phyloP scores from a whole-genome alignment of 1,140 invertebrate species.

The Aphelinus certus region DNA sequence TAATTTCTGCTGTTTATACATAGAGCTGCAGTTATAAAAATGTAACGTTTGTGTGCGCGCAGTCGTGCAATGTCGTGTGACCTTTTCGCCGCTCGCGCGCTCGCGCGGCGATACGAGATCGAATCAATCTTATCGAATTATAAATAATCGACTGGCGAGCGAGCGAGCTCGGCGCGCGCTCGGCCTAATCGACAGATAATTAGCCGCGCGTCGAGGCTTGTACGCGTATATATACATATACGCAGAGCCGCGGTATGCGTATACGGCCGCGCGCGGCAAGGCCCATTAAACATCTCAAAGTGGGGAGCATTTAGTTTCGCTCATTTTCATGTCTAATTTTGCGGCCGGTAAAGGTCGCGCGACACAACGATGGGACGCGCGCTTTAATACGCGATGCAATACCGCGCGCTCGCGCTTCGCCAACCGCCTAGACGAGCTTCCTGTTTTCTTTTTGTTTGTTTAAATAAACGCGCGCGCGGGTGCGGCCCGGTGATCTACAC shows the following conservation, averaged over 20 bases:
- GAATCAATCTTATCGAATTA: slow-evolving; percentile 28
- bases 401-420: no score
- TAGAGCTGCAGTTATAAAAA: no score
- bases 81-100: background rate
- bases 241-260: no score
- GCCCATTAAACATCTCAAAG: slow-evolving; percentile 14
- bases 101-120: background rate
- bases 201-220: background rate
- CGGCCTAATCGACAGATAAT: slow-evolving; percentile 24
- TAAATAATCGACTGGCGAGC: background rate
- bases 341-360: background rate
- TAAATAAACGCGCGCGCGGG: slow-evolving; percentile 5
- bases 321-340: slow-evolving; percentile 34
- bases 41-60: no score
- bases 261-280: background rate
- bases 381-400: no score
- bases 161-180: no score
- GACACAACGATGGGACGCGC: no score
- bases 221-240: no score
- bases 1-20: no score
- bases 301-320: slow-evolving; percentile 31
- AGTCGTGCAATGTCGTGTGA: background rate
- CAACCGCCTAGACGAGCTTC: background rate
- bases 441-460: slow-evolving; percentile 35
- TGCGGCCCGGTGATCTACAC: background rate